These are phyloP conservation scores for Probosciger aterrimus DNA, from an alignment of 2,113 vertebrate genomes.

Conservation along the genomic window DNA sequence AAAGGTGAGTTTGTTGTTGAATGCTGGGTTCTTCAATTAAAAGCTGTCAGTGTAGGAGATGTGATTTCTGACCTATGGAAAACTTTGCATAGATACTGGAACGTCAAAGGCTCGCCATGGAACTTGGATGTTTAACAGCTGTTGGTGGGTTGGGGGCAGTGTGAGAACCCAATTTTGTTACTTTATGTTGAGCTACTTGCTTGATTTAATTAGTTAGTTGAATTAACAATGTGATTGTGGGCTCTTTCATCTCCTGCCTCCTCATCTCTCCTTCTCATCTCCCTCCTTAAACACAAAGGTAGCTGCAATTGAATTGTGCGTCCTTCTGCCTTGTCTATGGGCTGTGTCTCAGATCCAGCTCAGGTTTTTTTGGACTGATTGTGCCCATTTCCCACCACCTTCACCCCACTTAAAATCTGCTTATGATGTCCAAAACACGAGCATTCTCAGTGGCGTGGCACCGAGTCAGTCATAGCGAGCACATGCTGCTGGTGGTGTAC, in stretches of 20 bases:
- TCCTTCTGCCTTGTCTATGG: background rate
- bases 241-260: background rate
- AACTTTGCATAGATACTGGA: background rate
- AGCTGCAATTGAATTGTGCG: background rate
- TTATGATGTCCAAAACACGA: background rate
- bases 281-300: background rate
- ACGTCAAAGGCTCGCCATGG: background rate
- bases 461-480: accelerated
- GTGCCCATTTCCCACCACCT: background rate
- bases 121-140: background rate
- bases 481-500: accelerated
- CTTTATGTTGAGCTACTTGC: background rate
- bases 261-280: background rate
- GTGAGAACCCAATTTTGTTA: background rate
- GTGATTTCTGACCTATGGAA: background rate
- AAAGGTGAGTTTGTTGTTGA: conserved; percentile 41
- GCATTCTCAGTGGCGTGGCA: accelerated
- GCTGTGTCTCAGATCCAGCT: background rate
- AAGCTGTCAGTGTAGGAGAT: background rate
- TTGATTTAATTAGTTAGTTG: background rate
- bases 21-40: background rate
- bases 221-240: background rate
- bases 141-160: background rate
- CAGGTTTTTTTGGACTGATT: background rate
- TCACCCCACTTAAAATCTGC: background rate